Percentiles rank a stretch among this genome's conserved stretches.
Evolutionary conservation across 2,113 vertebrate species (phyloP).

Genomic region (Oenanthe melanoleuca): DNA sequence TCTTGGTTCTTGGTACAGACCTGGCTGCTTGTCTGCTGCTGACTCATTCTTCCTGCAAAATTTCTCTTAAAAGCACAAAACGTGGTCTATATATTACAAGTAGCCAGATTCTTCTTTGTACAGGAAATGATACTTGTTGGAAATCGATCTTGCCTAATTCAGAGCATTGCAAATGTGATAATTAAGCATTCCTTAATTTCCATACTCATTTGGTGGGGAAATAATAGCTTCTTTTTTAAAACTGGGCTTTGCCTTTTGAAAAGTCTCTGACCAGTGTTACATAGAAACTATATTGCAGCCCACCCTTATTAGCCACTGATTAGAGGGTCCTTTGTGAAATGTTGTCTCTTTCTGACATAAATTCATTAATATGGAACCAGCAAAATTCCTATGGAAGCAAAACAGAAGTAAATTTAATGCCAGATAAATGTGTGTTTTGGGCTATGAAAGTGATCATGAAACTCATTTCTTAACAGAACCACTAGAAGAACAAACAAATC

Average conservation of each 20-base stretch:
- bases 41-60: not conserved
- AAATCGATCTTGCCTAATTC: not conserved
- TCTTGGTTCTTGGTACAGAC: not conserved
- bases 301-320: slow-evolving; percentile 36
- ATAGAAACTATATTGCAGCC: not conserved
- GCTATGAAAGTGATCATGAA: not conserved
- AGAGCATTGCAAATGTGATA: not conserved
- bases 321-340: slow-evolving; percentile 50
- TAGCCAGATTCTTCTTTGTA: not conserved
- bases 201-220: not conserved
- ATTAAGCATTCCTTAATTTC: not conserved
- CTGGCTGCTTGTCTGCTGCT: not conserved
- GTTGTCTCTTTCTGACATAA: slow-evolving; percentile 22
- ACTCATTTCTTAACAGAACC: slow-evolving; percentile 5
- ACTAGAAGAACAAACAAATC: not conserved
- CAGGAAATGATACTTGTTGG: not conserved
- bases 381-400: slow-evolving; percentile 30
- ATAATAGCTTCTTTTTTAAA: not conserved
- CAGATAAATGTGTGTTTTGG: not conserved
- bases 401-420: not conserved
- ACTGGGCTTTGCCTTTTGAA: slow-evolving; percentile 2
- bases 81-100: rapidly evolving
- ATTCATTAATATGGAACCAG: slow-evolving; percentile 17
- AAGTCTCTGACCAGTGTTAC: not conserved
- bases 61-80: not conserved